Evolutionary conservation across 2,888 invertebrate genomes (phyloP), one percentile per base, ranked within the genome.

Genomic region (Diarsia rubi): DNA sequence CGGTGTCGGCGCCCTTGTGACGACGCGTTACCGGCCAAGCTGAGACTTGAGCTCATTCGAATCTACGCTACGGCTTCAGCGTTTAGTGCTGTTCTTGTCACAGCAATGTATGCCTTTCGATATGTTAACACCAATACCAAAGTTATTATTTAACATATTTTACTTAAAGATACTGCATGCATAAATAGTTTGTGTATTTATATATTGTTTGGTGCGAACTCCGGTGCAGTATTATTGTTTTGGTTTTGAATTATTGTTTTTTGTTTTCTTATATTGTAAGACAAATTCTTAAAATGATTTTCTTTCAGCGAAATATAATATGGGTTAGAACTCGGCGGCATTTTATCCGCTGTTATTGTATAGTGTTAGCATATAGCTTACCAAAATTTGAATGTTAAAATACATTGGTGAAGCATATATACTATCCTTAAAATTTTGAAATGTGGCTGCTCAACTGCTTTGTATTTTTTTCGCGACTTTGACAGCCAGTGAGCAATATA

Each of bases 51-150:
- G 79, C 75, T 84, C 78, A 60, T 78, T 75, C 77, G 75, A 82
- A 82, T 79, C 73, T 83, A 82, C 83, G 89, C 88, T 86, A 83
- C 75, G 73, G 88, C 88, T 86, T 87, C 82, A 84, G 85, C 88
- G 79, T 78, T 79, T 81, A 88, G 83, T 79, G 85, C 84, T 88
- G 83, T 79, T 78, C 73, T 70, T 65, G 74, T 64, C 87, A 79
- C 81, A 87, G 87, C 87, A 37, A 84, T 76, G 73, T 89, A 90
- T 90, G 90, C 90, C 90, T 91, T 91, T 91, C 88, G 86, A 91
- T 88, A 89, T 88, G 86, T 88, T 92, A 92, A 94, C 94, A 95
- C 93, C 93, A 94, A 96, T 95, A 96, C 96, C 96, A 96, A 96
- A 96, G 96, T 93, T 95, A 93, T 93, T 92, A 90, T 91, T 90